Base-by-base conservation (phyloP, 1,140 invertebrate species). In the Antheraea mylitta region DNA sequence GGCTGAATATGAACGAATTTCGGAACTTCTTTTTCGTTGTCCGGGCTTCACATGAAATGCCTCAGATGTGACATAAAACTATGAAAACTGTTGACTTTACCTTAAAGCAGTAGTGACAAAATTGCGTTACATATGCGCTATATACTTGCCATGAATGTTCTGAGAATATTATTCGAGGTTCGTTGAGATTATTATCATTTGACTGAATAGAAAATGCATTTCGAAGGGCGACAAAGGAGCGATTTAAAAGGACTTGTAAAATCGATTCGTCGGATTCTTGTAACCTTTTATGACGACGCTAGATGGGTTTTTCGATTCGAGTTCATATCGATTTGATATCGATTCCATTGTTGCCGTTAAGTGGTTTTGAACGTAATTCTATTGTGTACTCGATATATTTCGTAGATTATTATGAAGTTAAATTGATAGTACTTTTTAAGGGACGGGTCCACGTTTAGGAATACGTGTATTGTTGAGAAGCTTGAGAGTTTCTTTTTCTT, bases 371-470 rank as follows among this genome's bases (percentile, higher is more conserved):
- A 45, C 18, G 42, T 64, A 64, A 64, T 48, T 18, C 63, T 18
- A 63, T 63, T 63, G 61, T 63, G 63, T 38, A 37, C 63, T 48
- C n/a, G 16, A 37, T 64, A 2, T 53, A 53, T 53, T 53, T 16
- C 11, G 45, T 13, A 53, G 45, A 53, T 18, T 37, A 18, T 64
- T 64, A 18, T 64, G 18, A 42, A 6, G 18, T 48, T 63, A 11
- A 63, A 63, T 37, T 63, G 61, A 63, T 63, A 63, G 61, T 13
- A 37, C 13, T 63, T 63, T n/a, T 63, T 37, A 37, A 63, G 37
- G 61, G 11, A n/a, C n/a, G n/a, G 16, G 7, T 13, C 19, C 48
- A 11, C 38, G 9, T 42, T 37, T 42, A 66, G 5, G 22, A 30
- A 13, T 30, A 30, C 1, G 11, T 53, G 5, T 53, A 53, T 53